Conservation (phyloP, 2,888 invertebrate genomes). For the Oscheius sp. region DNA sequence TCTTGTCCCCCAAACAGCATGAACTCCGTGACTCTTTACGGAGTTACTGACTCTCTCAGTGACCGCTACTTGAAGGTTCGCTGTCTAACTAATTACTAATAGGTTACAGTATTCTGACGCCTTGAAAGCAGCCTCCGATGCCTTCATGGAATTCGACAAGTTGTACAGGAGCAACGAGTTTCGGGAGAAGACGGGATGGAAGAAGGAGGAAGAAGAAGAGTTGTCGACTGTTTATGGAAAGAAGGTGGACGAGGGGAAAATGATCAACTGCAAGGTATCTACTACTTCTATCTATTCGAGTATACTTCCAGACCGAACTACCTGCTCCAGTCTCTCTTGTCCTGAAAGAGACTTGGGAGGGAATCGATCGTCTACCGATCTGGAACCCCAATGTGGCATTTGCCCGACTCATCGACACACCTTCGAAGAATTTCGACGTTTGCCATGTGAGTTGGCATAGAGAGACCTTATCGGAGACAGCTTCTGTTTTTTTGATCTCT, state of each 20-base stretch:
- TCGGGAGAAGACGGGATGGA: constrained; percentile 23
- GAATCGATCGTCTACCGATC: constrained; percentile 8
- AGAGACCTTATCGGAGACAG: background rate
- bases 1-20: background rate
- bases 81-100: background rate
- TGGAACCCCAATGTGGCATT: constrained; percentile 26
- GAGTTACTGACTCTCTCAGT: constrained; percentile 15
- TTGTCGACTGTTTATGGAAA: background rate
- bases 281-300: too few relatives aligned
- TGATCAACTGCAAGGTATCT: background rate
- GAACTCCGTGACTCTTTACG: constrained; percentile 18
- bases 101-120: constrained; percentile 9
- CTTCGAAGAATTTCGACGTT: constrained; percentile 22
- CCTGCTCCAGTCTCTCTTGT: constrained; percentile 1
- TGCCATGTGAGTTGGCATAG: constrained; percentile 12
- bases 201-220: constrained; percentile 22
- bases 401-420: background rate
- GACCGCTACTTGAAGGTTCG: background rate
- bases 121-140: constrained; percentile 14
- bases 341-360: constrained; percentile 20
- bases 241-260: background rate
- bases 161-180: constrained; percentile 9
- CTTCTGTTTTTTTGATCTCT: background rate
- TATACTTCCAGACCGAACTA: constrained; percentile 4
- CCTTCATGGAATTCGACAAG: constrained; percentile 8